phyloP scores from a whole-genome alignment of 2,113 vertebrate species.

The Ctenodactylus gundi region DNA sequence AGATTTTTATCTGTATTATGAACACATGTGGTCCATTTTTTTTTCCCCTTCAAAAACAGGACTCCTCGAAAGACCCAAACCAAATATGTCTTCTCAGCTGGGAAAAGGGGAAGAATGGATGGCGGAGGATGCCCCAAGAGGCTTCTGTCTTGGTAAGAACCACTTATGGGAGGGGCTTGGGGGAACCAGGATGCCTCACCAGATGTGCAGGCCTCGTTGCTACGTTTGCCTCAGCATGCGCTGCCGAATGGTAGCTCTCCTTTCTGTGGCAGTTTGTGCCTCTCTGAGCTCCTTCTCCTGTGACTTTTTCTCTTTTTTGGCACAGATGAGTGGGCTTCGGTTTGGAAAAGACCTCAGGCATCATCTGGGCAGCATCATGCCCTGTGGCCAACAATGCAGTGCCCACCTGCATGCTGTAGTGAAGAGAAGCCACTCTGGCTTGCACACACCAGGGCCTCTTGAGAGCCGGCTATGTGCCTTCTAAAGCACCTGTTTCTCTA shows the following conservation, averaged over 20 bases:
- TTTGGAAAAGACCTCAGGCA: neutral
- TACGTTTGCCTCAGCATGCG: neutral
- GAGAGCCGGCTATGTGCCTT: neutral
- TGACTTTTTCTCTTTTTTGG: neutral
- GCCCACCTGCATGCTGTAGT: neutral
- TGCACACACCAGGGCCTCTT: neutral
- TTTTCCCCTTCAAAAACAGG: constrained; percentile 59
- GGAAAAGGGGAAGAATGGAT: constrained; percentile 28
- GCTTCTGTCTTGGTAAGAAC: constrained; percentile 63
- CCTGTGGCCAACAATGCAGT: too few species aligned
- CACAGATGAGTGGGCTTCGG: neutral
- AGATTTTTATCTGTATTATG: neutral
- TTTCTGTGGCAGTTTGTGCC: neutral
- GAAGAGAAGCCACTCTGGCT: neutral
- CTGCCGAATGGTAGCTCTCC: neutral
- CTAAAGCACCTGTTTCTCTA: neutral
- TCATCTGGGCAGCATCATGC: neutral
- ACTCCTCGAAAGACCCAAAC: constrained; percentile 53
- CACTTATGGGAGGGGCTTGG: fast-evolving
- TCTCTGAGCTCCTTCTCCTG: fast-evolving
- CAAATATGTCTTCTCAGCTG: constrained; percentile 1
- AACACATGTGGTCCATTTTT: neutral
- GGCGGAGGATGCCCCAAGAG: neutral
- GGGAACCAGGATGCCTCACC: neutral
- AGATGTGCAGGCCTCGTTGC: neutral